phyloP scores from a whole-genome alignment of 2,888 invertebrate species.

The Cheilosia scutellata region DNA sequence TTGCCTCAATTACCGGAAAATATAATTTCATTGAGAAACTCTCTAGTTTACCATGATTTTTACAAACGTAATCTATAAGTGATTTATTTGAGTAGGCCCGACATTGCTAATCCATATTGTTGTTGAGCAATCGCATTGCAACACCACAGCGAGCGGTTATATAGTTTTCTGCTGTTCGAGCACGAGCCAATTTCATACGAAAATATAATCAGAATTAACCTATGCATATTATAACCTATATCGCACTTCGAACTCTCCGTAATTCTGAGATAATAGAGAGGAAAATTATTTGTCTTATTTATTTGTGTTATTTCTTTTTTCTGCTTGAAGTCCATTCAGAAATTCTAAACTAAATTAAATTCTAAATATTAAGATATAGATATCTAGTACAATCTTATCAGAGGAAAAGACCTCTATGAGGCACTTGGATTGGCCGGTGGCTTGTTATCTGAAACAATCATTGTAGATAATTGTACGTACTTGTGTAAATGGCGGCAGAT shows the following conservation, averaged over 20 bases:
- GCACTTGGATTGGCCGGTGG: not conserved
- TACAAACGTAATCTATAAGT: too few species aligned
- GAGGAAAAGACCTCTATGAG: not conserved
- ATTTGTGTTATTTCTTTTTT: not conserved
- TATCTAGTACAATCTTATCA: slow-evolving; percentile 15
- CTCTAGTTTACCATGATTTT: too few species aligned
- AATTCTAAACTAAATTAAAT: not conserved
- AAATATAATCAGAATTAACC: slow-evolving; percentile 3
- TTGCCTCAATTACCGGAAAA: too few species aligned
- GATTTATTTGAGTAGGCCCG: not conserved
- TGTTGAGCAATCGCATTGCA: not conserved
- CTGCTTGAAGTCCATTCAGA: not conserved
- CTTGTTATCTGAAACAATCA: not conserved
- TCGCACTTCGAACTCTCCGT: not conserved
- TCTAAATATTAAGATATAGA: not conserved
- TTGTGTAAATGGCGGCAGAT: not conserved
- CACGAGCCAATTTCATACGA: slow-evolving; percentile 20
- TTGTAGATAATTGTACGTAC: too few species aligned
- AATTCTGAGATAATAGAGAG: not conserved
- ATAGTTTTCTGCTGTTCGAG: not conserved
- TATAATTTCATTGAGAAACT: too few species aligned
- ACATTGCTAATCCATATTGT: not conserved
- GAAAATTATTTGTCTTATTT: not conserved
- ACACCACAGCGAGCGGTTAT: not conserved
- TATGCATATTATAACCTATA: slow-evolving; percentile 1